These are phyloP conservation scores for Sinosuthora webbiana DNA, from an alignment of 2,113 vertebrate genomes.

Conservation along the genomic window DNA sequence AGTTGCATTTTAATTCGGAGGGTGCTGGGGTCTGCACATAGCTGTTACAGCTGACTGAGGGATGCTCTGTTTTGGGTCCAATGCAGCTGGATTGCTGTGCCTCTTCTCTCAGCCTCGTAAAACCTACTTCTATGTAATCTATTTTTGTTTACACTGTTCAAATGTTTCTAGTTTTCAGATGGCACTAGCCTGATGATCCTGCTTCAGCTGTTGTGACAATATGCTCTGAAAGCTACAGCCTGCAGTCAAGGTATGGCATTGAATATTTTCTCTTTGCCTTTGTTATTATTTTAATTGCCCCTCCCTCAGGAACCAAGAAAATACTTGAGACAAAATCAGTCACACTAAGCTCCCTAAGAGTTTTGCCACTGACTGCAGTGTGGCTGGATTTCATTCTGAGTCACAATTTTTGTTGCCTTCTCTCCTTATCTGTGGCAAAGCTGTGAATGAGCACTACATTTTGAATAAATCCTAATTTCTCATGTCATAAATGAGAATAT, in stretches of 20 bases:
- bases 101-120: neutral
- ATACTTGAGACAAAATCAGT: neutral
- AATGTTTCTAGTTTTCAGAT: neutral
- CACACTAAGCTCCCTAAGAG: neutral
- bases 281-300: neutral
- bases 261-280: neutral
- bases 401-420: constrained; percentile 4
- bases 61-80: neutral
- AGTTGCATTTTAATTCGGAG: neutral
- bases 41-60: neutral
- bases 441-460: constrained; percentile 37
- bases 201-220: neutral
- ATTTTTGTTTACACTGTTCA: neutral
- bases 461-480: constrained; percentile 31
- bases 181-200: neutral
- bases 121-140: neutral
- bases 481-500: constrained; percentile 21
- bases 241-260: neutral
- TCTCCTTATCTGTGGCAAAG: constrained; percentile 25
- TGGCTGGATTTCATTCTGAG: constrained; percentile 46
- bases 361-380: constrained; percentile 1
- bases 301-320: neutral
- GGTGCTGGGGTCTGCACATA: neutral
- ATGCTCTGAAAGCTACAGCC: neutral
- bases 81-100: neutral